Base-by-base conservation (phyloP, 2,113 vertebrate species). In the Capreolus pygargus region DNA sequence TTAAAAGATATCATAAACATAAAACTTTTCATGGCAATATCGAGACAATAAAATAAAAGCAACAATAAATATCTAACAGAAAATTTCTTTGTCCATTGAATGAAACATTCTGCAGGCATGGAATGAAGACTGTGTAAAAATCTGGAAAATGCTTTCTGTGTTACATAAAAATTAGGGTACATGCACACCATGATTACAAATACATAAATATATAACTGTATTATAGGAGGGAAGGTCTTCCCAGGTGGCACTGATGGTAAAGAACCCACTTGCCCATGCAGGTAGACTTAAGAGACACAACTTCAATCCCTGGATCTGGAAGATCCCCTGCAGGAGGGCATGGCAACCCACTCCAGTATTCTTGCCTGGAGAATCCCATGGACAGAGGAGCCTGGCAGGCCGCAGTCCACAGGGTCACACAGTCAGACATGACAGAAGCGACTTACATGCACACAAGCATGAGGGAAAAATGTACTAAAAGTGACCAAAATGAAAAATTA, bases 401-500 rank as follows among this genome's bases (percentile, higher is more conserved):
- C 1, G 0, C 67, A 70, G 10, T 39, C 21, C n/a, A 39, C 67
- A 23, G 10, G 67, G 2, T 70, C 67, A 70, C 19, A 39, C n/a
- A 23, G 67, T 70, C 67, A 70, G n/a, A 70, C n/a, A 23, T 0
- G 2, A 39, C 19, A 70, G 19, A 23, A 23, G 67, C 0, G 2
- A 70, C 67, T 70, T 70, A 70, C 67, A 23, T 70, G 67, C n/a
- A 70, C 67, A 39, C 19, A 70, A 12, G n/a, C 67, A 0, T 70
- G n/a, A 74, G 58, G 60, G 36, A 45, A 96, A 16, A 95, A 33
- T 58, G 1, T 28, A 89, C 79, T 86, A 79, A 96, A 84, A 84
- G 11, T 88, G 60, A 96, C 27, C 25, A 93, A 91, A 97, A 74
- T 74, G 19, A 83, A 96, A 83, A 96, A 52, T 74, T n/a, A 83